Evolutionary conservation across 1,140 invertebrate genomes (phyloP).

Genomic region (Battus philenor): DNA sequence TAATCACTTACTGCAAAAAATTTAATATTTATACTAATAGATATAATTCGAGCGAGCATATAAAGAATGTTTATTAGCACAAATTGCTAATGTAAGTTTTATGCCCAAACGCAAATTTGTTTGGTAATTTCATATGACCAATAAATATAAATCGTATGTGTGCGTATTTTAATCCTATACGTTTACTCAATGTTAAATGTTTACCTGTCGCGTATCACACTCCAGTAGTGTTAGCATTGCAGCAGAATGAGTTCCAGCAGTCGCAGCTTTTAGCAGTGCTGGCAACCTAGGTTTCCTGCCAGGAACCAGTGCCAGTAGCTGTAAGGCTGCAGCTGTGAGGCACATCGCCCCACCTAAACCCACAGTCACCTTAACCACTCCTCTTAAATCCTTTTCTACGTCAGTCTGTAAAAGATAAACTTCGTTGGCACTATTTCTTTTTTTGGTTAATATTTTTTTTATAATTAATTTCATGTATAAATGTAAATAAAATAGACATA

Average conservation of each 20-base stretch:
- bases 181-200: too few relatives aligned
- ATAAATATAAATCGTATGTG: too few relatives aligned
- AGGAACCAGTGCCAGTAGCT: constrained; percentile 40
- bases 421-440: not conserved
- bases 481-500: too few relatives aligned
- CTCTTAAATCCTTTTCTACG: constrained; percentile 52
- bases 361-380: constrained; percentile 54
- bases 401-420: constrained; percentile 54
- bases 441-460: not conserved
- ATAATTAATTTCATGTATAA: constrained; percentile 2
- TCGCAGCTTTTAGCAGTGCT: constrained; percentile 43
- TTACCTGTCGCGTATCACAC: constrained; percentile 57
- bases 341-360: constrained; percentile 57
- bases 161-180: too few relatives aligned
- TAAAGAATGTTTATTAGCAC: too few relatives aligned
- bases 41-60: too few relatives aligned
- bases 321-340: constrained; percentile 46
- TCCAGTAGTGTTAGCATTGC: constrained; percentile 52
- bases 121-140: too few relatives aligned
- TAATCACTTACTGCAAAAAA: too few relatives aligned
- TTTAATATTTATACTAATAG: too few relatives aligned
- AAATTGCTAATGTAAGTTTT: too few relatives aligned
- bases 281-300: constrained; percentile 38
- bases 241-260: constrained; percentile 51
- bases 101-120: too few relatives aligned